A percentile compares a stretch with the other conserved stretches of the same genome.
These are phyloP conservation scores for Epicampocera succincta DNA, from an alignment of 2,888 invertebrate species.

Conservation along the genomic window DNA sequence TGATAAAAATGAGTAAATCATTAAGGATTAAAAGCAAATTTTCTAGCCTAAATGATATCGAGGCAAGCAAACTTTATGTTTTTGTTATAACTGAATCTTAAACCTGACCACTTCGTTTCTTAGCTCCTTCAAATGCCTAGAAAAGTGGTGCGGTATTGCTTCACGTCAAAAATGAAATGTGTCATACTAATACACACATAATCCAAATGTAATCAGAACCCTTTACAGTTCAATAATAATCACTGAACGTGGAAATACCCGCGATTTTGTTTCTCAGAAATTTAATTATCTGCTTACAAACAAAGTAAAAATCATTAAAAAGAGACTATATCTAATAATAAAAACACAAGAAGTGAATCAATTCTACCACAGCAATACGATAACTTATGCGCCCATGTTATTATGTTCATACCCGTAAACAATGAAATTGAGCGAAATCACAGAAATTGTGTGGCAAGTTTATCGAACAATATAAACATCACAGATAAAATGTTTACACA, in stretches of 20 bases:
- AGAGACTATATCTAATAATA: conserved; percentile 15
- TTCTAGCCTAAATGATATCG: too few relatives aligned
- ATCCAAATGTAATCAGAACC: background rate
- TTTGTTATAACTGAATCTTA: too few relatives aligned
- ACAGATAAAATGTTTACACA: conserved; percentile 54
- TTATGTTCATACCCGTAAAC: too few relatives aligned
- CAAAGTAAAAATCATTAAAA: conserved; percentile 32
- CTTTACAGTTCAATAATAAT: conserved; percentile 23
- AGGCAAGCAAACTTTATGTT: too few relatives aligned
- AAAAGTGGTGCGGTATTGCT: too few relatives aligned
- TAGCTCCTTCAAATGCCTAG: too few relatives aligned
- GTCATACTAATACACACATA: background rate
- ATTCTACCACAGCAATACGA: conserved; percentile 25
- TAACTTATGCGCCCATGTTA: too few relatives aligned
- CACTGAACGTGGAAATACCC: conserved; percentile 40
- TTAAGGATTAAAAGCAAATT: too few relatives aligned
- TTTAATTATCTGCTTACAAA: conserved; percentile 22
- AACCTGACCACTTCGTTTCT: too few relatives aligned
- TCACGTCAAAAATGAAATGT: too few relatives aligned
- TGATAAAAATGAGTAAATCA: too few relatives aligned
- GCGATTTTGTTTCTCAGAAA: conserved; percentile 48
- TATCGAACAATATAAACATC: conserved; percentile 52
- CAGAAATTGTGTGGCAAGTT: conserved; percentile 51
- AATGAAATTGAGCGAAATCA: conserved; percentile 3
- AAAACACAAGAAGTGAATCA: conserved; percentile 33